Evolutionary conservation across 2,888 invertebrate genomes (phyloP).

Genomic region (Cristatella mucedo): DNA sequence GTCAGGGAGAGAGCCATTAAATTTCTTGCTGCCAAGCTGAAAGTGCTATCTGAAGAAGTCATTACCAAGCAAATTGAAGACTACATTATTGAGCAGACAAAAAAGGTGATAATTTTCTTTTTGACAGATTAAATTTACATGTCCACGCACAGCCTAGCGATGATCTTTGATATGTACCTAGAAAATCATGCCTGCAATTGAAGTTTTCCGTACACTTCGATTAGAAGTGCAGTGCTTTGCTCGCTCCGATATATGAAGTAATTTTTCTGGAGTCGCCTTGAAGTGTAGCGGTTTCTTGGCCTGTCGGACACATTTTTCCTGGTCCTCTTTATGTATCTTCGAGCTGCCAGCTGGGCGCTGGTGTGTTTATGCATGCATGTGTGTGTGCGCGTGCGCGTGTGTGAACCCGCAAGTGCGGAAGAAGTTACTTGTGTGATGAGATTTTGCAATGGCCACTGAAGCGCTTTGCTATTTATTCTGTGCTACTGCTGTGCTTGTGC

Average conservation of each 20-base stretch:
- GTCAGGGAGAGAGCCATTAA: slow-evolving; percentile 72
- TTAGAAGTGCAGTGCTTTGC: not conserved
- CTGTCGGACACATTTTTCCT: too few species aligned
- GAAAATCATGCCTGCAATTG: not conserved
- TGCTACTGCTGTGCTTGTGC: not conserved
- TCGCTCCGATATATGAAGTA: too few species aligned
- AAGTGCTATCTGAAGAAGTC: slow-evolving; percentile 57
- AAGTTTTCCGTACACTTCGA: not conserved
- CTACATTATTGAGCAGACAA: slow-evolving; percentile 62
- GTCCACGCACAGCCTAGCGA: too few species aligned
- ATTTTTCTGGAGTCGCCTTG: too few species aligned
- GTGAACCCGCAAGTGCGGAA: too few species aligned
- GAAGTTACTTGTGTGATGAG: not conserved
- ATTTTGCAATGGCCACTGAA: not conserved
- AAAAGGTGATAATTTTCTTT: slow-evolving; percentile 52
- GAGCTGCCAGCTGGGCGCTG: too few species aligned
- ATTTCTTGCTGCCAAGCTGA: slow-evolving; percentile 67
- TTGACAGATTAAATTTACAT: too few species aligned
- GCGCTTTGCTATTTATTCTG: not conserved
- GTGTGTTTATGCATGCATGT: too few species aligned
- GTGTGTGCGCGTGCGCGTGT: too few species aligned
- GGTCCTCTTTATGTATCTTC: too few species aligned
- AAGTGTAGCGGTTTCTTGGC: too few species aligned
- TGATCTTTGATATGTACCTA: too few species aligned
- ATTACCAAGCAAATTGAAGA: slow-evolving; percentile 72